Conservation (phyloP, 2,888 invertebrate genomes). For the Blomia tropicalis region DNA sequence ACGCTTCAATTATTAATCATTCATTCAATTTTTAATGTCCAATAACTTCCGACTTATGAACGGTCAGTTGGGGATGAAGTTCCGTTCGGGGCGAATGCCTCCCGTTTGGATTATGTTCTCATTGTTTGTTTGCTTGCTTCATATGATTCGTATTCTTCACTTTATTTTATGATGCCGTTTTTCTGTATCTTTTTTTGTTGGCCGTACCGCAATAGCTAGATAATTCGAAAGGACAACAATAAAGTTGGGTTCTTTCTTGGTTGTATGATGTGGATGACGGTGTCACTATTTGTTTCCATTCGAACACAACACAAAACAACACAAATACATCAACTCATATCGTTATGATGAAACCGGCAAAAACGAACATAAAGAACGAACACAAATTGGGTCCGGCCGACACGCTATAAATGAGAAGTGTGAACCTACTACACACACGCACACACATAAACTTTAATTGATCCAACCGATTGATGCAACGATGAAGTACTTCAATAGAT, state of each 20-base stretch:
- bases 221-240: slow-evolving; percentile 13
- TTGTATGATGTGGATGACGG: too few relatives aligned
- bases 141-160: neutral
- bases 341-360: too few relatives aligned
- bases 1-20: slow-evolving; percentile 1
- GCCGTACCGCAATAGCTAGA: neutral
- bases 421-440: too few relatives aligned
- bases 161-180: slow-evolving; percentile 1
- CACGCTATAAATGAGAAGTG: too few relatives aligned
- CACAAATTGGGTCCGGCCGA: too few relatives aligned
- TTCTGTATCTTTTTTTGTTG: neutral
- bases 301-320: too few relatives aligned
- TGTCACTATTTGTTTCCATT: too few relatives aligned
- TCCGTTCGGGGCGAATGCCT: neutral
- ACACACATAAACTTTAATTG: too few relatives aligned
- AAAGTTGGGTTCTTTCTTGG: neutral
- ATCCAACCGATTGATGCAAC: too few relatives aligned
- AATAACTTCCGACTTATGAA: slow-evolving; percentile 8
- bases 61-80: neutral
- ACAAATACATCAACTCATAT: too few relatives aligned
- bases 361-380: too few relatives aligned
- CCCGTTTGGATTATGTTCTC: neutral
- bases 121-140: neutral
- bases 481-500: too few relatives aligned
- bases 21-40: slow-evolving; percentile 13